Evolutionary conservation across 2,888 invertebrate genomes (phyloP).

Genomic region (Malthinus flaveolus): DNA sequence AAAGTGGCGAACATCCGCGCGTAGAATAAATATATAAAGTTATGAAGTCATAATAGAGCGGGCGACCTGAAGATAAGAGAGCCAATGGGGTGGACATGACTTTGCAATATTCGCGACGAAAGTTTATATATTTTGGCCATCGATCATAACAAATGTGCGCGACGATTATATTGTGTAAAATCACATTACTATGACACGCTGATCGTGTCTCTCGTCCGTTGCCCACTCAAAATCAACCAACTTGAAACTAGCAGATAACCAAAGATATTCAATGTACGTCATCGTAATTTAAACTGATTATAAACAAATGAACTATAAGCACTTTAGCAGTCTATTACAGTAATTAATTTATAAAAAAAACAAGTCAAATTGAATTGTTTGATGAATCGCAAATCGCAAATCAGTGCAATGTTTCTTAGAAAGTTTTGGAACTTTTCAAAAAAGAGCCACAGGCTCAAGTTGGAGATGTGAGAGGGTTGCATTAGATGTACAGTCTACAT

Average conservation of each 20-base stretch:
- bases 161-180: slow-evolving; percentile 23
- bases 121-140: slow-evolving; percentile 25
- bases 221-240: slow-evolving; percentile 31
- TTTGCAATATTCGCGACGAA: slow-evolving; percentile 39
- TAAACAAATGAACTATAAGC: not conserved
- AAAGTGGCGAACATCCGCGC: slow-evolving; percentile 27
- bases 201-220: slow-evolving; percentile 18
- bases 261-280: slow-evolving; percentile 1
- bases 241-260: slow-evolving; percentile 28
- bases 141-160: slow-evolving; percentile 28
- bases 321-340: too few relatives aligned
- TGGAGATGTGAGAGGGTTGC: too few relatives aligned
- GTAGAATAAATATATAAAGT: slow-evolving; percentile 23
- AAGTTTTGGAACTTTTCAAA: too few relatives aligned
- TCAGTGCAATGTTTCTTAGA: too few relatives aligned
- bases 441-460: too few relatives aligned
- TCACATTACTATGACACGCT: slow-evolving; percentile 29
- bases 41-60: slow-evolving; percentile 35
- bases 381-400: too few relatives aligned
- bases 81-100: slow-evolving; percentile 52
- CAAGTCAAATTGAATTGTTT: too few relatives aligned
- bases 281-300: not conserved
- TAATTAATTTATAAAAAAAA: too few relatives aligned
- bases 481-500: too few relatives aligned
- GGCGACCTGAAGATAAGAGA: slow-evolving; percentile 37